Percentiles rank a stretch among this genome's conserved stretches.
Evolutionary conservation across 2,113 vertebrate genomes (phyloP).

Genomic region (Hipposideros armiger): DNA sequence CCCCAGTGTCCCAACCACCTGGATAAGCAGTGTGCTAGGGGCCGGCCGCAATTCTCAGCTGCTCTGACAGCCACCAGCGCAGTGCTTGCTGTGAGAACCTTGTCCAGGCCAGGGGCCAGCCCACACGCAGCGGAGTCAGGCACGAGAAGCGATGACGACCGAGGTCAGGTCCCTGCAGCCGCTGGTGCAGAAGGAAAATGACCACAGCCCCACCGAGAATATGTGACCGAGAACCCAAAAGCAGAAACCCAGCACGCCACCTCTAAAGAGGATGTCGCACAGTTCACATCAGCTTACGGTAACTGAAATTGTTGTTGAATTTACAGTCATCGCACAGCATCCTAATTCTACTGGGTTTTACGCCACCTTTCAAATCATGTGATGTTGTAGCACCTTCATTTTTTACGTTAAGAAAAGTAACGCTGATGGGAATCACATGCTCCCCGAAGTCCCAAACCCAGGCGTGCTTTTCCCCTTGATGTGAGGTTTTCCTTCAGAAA

Average conservation of each 20-base stretch:
- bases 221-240: background rate
- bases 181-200: background rate
- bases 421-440: background rate
- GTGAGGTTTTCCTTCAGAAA: background rate
- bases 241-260: background rate
- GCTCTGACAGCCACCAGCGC: background rate
- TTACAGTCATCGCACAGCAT: background rate
- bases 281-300: background rate
- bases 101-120: background rate
- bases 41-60: background rate
- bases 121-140: background rate
- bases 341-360: background rate
- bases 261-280: background rate
- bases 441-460: background rate
- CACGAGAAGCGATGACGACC: rapidly evolving
- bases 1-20: background rate
- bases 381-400: background rate
- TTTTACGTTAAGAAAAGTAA: background rate
- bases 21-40: background rate
- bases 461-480: background rate
- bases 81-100: background rate
- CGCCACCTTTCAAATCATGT: background rate
- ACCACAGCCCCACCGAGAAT: background rate
- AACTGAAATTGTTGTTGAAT: background rate
- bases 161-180: no score